Conservation (phyloP, 2,888 invertebrate genomes). For the Timema cristinae region DNA sequence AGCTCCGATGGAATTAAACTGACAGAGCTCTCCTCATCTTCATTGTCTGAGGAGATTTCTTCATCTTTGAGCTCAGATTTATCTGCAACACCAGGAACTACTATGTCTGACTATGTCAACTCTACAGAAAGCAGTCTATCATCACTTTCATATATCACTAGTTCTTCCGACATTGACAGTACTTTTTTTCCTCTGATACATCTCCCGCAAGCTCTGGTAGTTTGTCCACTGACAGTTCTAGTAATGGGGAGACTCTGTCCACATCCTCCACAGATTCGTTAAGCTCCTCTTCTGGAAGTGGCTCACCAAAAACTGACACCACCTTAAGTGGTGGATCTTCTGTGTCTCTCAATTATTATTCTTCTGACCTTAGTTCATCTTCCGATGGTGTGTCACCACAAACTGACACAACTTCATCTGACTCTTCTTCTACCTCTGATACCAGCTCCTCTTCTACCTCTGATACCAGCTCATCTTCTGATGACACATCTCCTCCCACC, state of each 20-base stretch:
- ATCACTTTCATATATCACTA: neutral
- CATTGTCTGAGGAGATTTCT: neutral
- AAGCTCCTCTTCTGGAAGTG: conserved; percentile 14
- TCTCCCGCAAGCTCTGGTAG: too few species aligned
- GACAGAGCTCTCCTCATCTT: conserved; percentile 3
- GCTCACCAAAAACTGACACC: neutral
- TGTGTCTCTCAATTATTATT: neutral
- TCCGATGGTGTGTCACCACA: neutral
- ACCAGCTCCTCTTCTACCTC: conserved; percentile 10
- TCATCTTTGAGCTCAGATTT: neutral
- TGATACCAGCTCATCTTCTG: conserved; percentile 13
- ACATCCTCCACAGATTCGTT: neutral
- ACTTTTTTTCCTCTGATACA: neutral
- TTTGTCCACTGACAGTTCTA: too few species aligned
- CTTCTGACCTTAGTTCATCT: conserved; percentile 4
- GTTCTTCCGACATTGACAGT: neutral
- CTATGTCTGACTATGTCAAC: conserved; percentile 18
- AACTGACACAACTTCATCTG: conserved; percentile 10
- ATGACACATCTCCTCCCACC: conserved; percentile 8
- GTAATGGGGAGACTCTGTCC: too few species aligned
- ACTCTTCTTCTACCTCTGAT: conserved; percentile 8
- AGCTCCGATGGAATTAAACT: conserved; percentile 1
- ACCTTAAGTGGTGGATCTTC: neutral
- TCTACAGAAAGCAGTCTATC: neutral
- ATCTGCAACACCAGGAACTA: conserved; percentile 14